These are phyloP conservation scores for Eolophus roseicapilla DNA, from an alignment of 2,113 vertebrate species.

Conservation along the genomic window DNA sequence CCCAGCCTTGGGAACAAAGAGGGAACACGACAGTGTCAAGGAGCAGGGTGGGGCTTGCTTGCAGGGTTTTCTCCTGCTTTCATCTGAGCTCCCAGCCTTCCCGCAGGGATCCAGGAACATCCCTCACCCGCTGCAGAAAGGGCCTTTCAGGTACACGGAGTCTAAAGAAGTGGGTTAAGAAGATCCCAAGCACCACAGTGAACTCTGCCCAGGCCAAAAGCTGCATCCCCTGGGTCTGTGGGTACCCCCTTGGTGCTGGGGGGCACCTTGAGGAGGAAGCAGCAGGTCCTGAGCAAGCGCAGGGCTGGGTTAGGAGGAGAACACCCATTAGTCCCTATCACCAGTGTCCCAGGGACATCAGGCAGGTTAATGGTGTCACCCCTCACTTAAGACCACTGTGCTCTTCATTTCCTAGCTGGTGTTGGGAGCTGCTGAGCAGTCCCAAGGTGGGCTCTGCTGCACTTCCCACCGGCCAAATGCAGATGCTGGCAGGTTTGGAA, in stretches of 20 bases:
- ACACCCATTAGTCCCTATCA: neutral
- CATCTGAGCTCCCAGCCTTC: slow-evolving; percentile 60
- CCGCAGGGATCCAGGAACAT: slow-evolving; percentile 55
- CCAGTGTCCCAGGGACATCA: neutral
- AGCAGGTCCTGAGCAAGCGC: neutral
- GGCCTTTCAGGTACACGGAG: neutral
- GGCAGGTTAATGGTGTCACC: slow-evolving; percentile 23
- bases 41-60: neutral
- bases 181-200: neutral
- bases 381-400: neutral
- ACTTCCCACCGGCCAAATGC: neutral
- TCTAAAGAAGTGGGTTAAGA: neutral
- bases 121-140: slow-evolving; percentile 39
- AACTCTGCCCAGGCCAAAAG: neutral
- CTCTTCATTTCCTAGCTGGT: neutral
- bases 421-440: neutral
- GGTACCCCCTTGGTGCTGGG: neutral
- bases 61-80: neutral
- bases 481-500: neutral
- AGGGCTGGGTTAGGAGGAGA: neutral
- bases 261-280: neutral
- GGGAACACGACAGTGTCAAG: slow-evolving; percentile 32
- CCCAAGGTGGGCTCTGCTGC: neutral
- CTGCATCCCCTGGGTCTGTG: neutral
- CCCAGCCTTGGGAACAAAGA: slow-evolving; percentile 43